Base-by-base conservation (phyloP, 1,140 invertebrate species). In the Formica selysi region DNA sequence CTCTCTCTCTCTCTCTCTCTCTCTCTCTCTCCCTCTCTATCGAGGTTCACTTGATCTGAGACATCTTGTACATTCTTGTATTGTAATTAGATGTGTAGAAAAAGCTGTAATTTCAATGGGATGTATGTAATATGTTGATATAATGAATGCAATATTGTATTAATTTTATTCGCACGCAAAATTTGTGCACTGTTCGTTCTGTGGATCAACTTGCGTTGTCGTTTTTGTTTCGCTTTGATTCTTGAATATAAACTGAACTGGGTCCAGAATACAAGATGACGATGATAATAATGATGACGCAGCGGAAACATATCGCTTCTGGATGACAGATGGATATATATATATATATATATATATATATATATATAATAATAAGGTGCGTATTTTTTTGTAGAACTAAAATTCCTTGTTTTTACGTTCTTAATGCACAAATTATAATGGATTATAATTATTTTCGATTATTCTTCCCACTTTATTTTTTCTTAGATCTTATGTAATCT, bases 211-310 rank as follows among this genome's bases (percentile, higher is more conserved):
- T 73, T 74, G 79, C 54, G 54, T 74, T 83, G 79, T 83, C n/a
- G 79, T 74, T 83, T 62, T 83, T 74, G 54, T 83, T 83, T 73
- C 68, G 79, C 68, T 83, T 83, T 74, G 68, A 44, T 83, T 83
- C 13, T 61, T 44, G 79, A 83, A 29, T 83, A 83, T 48, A 26
- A 38, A 74, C 38, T 73, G 36, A 80, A 36, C 48, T 68, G 61
- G 29, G 36, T 83, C 38, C 68, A 32, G 57, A n/a, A 5, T 44
- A 83, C 68, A 38, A 36, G 68, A 59, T 44, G 79, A 73, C 13
- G 54, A 48, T 48, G 54, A 59, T 7, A 38, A 74, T 67, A 38
- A 59, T 13, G 54, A 83, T 67, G 68, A 74, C 19, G 13, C 57
- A 70, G 22, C 26, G 13, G 51, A 83, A 48, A 74, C 29, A 11